Base-by-base conservation (phyloP, 2,888 invertebrate species). In the Nephrotoma appendiculata region DNA sequence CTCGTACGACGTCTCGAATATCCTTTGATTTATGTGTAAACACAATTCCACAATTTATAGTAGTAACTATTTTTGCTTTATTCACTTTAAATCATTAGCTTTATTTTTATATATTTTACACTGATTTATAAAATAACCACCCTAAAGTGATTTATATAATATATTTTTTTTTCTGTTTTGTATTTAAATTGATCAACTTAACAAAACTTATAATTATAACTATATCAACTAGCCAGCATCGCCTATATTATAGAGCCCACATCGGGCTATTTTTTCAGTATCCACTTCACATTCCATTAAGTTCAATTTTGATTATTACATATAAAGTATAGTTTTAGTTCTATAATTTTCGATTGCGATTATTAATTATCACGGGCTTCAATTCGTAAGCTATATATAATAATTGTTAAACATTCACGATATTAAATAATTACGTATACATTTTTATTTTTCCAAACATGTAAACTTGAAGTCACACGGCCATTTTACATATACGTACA, bases 211-310 rank as follows among this genome's bases (percentile, higher is more conserved):
- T 15, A 15, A 52, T 19, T 15, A n/a, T n/a, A n/a, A n/a, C n/a
- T n/a, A n/a, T n/a, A 31, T 71, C 71, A 71, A 71, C 83, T 86
- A 86, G 87, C 87, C 86, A 86, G 84, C 86, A 83, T 86, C 87
- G 86, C 87, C 31, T 44, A 87, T 86, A 85, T 44, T 85, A 83
- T 44, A 52, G 45, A 83, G 71, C 87, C 87, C 71, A 86, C 86
- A 57, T 85, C 4, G 44, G 87, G 87, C 86, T 86, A 57, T 15
- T 85, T 86, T 86, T 83, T 41, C 83, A 87, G 57, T 86, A 71
- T 86, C 31, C 83, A 83, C 86, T 45, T 85, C 86, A 87, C 86
- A 85, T 86, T 86, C 87, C 87, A 87, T 84, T 84, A 84, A 84
- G 43, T 71, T 31, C 31, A 31, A 9, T 19, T 71, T 31, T 31